Evolutionary conservation across 2,797 vertebrate genomes (phyloP).

Genomic region (Tokudaia muenninki): DNA sequence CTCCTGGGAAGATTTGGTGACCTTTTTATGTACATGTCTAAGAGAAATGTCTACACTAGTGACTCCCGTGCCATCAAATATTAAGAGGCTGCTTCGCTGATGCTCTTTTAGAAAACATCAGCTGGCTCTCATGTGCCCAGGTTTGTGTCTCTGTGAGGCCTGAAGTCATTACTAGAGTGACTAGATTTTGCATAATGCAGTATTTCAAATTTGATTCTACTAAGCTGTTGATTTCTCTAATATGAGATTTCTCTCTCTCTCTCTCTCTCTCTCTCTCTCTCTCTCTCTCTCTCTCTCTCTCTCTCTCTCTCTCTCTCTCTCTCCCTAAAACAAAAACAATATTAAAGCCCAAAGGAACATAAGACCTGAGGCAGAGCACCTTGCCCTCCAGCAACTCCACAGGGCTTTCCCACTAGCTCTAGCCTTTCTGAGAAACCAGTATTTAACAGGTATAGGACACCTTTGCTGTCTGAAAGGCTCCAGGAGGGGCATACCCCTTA

Average conservation of each 20-base stretch:
- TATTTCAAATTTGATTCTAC: conserved; percentile 37
- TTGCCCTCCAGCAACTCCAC: not conserved
- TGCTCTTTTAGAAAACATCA: not conserved
- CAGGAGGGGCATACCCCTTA: not conserved
- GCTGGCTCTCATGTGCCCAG: too few relatives aligned
- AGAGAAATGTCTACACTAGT: not conserved
- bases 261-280: too few relatives aligned
- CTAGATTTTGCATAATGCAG: not conserved
- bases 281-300: too few relatives aligned
- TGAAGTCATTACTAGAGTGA: not conserved
- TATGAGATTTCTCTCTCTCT: not conserved
- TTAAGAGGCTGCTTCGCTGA: not conserved
- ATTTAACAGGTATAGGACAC: not conserved
- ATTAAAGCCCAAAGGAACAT: not conserved
- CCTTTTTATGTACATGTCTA: not conserved
- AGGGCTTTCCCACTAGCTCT: not conserved
- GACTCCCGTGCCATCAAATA: not conserved
- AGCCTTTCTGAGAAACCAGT: not conserved
- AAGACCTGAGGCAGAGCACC: not conserved
- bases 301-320: not conserved
- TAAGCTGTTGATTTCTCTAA: conserved; percentile 34
- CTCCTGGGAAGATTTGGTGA: not conserved
- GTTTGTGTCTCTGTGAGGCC: not conserved
- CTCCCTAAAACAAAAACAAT: not conserved
- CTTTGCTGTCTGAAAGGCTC: not conserved